phyloP scores from a whole-genome alignment of 37 sponge, comb jelly and placozoan genomes.

The Tethya wilhelma region DNA sequence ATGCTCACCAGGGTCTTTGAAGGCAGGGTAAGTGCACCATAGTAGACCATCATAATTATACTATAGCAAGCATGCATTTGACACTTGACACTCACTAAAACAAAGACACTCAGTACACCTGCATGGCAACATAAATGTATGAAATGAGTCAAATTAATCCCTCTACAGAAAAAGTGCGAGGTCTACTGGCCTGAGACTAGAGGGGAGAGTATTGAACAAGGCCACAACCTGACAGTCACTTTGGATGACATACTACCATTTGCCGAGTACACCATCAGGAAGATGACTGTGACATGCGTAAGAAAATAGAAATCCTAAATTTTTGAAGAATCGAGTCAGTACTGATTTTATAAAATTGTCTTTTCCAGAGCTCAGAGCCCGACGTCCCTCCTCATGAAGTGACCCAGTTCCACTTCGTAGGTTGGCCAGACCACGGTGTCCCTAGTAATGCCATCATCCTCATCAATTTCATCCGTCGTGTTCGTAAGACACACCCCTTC shows the following conservation, averaged over 20 bases:
- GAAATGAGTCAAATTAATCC: background rate
- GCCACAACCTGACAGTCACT: constrained; percentile 47
- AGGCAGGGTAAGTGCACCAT: constrained; percentile 38
- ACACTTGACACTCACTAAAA: no score
- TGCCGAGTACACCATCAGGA: constrained; percentile 80
- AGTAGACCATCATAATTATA: no score
- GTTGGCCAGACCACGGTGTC: constrained; percentile 85
- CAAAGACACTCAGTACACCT: background rate
- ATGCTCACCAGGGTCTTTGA: constrained; percentile 68
- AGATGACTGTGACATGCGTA: constrained; percentile 51
- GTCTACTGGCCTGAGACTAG: constrained; percentile 89
- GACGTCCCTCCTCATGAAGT: constrained; percentile 22
- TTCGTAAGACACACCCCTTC: constrained; percentile 55
- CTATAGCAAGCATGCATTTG: no score
- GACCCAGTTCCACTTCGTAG: constrained; percentile 66
- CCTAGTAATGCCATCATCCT: constrained; percentile 83
- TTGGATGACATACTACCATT: constrained; percentile 38
- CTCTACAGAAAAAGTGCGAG: constrained; percentile 82
- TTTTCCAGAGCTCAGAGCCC: no score
- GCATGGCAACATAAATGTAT: background rate
- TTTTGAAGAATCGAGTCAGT: no score
- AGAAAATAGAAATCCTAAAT: constrained; percentile 19
- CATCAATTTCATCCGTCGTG: constrained; percentile 70
- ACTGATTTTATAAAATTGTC: no score
- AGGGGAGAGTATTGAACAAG: constrained; percentile 37